Percentiles rank a stretch among this genome's conserved stretches.
phyloP scores from a whole-genome alignment of 2,888 invertebrate genomes.

The Dynastes tityus region DNA sequence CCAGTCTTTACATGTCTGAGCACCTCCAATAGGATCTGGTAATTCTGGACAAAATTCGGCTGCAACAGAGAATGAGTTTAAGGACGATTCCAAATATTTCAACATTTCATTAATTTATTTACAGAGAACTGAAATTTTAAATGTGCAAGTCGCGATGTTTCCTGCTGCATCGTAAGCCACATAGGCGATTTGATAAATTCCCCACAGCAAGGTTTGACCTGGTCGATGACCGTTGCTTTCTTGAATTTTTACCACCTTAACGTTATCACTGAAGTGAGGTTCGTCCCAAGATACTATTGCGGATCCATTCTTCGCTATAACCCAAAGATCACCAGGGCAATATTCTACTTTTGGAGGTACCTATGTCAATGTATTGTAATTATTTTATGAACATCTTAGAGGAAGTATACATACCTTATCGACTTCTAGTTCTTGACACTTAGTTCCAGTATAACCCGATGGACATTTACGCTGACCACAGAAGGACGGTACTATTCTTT shows the following conservation, averaged over 20 bases:
- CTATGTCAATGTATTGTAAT: conserved; percentile 57
- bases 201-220: conserved; percentile 92
- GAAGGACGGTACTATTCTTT: conserved; percentile 91
- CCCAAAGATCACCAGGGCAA: conserved; percentile 95
- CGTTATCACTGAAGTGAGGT: conserved; percentile 92
- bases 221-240: conserved; percentile 91
- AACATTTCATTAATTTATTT: conserved; percentile 68
- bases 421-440: conserved; percentile 87
- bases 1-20: conserved; percentile 95
- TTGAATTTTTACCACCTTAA: conserved; percentile 84
- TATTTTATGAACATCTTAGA: conserved; percentile 22
- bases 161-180: conserved; percentile 95
- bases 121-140: conserved; percentile 92
- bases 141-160: conserved; percentile 92
- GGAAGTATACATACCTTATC: conserved; percentile 78
- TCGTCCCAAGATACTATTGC: conserved; percentile 94
- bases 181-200: conserved; percentile 92
- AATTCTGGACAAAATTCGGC: conserved; percentile 94
- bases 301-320: conserved; percentile 93
- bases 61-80: conserved; percentile 64
- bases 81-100: neutral
- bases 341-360: conserved; percentile 89
- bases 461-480: conserved; percentile 93
- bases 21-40: conserved; percentile 92
- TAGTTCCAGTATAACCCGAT: conserved; percentile 87